Evolutionary conservation across 2,797 vertebrate species (phyloP).

Genomic region (Pterois miles): DNA sequence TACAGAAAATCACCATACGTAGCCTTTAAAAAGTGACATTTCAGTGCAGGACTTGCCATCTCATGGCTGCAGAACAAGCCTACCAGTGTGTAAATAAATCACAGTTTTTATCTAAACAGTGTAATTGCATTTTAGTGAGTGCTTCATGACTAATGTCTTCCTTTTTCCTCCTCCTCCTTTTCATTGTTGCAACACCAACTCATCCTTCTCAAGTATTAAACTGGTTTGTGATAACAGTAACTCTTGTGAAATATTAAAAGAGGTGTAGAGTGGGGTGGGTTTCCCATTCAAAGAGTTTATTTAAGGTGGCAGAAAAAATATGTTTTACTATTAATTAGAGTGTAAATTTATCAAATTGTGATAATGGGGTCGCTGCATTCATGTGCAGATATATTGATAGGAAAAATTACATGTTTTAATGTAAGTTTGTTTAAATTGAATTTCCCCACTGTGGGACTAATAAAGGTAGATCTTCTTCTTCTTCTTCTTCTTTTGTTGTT

Average conservation of each 20-base stretch:
- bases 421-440: too few species aligned
- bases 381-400: not conserved
- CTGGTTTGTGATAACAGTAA: not conserved
- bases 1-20: not conserved
- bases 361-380: not conserved
- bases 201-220: not conserved
- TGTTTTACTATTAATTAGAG: not conserved
- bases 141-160: not conserved
- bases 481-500: too few species aligned
- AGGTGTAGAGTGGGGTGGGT: not conserved
- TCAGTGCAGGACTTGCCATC: not conserved
- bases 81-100: conserved; percentile 17
- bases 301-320: not conserved
- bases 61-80: not conserved
- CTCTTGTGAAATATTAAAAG: not conserved
- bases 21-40: not conserved
- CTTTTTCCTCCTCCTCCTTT: not conserved
- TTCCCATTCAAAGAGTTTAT: not conserved
- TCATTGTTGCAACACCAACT: not conserved
- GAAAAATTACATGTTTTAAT: too few species aligned
- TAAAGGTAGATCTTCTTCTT: too few species aligned
- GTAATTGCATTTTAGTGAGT: conserved; percentile 1
- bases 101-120: conserved; percentile 14
- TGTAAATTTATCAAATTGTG: not conserved
- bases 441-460: too few species aligned